Base-by-base conservation (phyloP, 2,113 vertebrate species). In the Thalassarche chlororhynchos region DNA sequence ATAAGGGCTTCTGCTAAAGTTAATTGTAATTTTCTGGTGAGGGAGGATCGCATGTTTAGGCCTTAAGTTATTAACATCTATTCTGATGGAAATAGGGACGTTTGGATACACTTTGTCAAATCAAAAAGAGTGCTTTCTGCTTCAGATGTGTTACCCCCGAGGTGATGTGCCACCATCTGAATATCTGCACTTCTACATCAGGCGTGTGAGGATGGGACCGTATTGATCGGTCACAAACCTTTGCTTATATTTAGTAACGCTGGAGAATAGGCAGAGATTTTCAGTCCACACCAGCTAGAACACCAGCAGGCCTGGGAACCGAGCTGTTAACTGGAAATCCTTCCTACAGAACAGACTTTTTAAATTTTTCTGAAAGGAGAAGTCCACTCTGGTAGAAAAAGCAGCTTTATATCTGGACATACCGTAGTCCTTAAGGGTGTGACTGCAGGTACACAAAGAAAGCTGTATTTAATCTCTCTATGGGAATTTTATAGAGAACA, bases 381-480 rank as follows among this genome's bases (percentile, higher is more conserved):
- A 94, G 81, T 57, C 68, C 44, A 54, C n/a, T 49, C 55, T 87
- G 77, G 17, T 68, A 71, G 51, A 84, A 90, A 84, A 93, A 84
- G 16, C 81, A 90, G 26, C 14, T 83, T 89, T 83, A 2, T 66
- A 49, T 47, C 78, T 87, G 75, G 79, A 66, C 42, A 88, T 54
- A 71, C n/a, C 52, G 82, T 12, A 62, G 71, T 55, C 68, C 82
- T 58, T 34, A n/a, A 92, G 90, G 74, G 71, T 83, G 89, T 80
- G 85, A 70, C 85, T 90, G 71, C 58, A 97, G 90, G 94, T 94
- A 77, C 65, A 84, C 79, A 78, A 94, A 89, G 38, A 74, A 80
- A 84, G 90, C 84, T 91, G 51, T 40, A 76, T 89, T 83, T 92
- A 82, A 83, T 87, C 58, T 93, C 76, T 58, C 74, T 62, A 75